Evolutionary conservation across 2,113 vertebrate genomes (phyloP), one percentile per base, ranked within the genome.

Genomic region (Paraplagusia blochii): DNA sequence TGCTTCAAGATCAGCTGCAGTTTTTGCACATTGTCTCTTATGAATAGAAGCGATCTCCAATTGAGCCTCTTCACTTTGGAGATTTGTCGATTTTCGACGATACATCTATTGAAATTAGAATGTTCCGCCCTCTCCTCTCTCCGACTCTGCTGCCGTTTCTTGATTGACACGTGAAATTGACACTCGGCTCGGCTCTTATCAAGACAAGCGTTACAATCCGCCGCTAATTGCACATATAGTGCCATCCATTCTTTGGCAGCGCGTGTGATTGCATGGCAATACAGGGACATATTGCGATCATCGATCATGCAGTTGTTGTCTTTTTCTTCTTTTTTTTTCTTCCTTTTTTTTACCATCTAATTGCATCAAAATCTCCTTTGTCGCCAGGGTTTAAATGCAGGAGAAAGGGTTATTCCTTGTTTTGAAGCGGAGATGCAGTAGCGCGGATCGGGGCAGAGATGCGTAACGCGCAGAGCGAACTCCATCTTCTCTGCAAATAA

Each of bases 161-260:
- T 95, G 93, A 95, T 91, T 95, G 94, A 93, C 93, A 95, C 91
- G 84, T 92, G 91, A 92, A 94, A 95, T 95, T 92, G 93, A 94
- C 93, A 94, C 93, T 93, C 87, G 54, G 91, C 87, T 74, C 90
- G 90, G 91, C 93, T 93, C 92, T 95, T 93, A 92, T 92, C 90
- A 89, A 59, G 90, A 66, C 89, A 60, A 91, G 91, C 92, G 88
- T 93, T 92, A 93, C 90, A 93, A 92, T 92, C 90, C 90, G 85
- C 88, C 91, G 89, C 91, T 95, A 95, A 95, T 95, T 96, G 92
- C 92, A 94, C 90, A 92, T 93, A 89, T 91, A 92, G 77, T 66
- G 65, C 68, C 80, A 76, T 79, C 79, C 91, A 93, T 90, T 79
- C 79, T 93, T 93, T 92, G 22, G 90, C 90, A 81, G 83, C 78